Evolutionary conservation across 2,113 vertebrate species (phyloP).

Genomic region (Corythornis vintsioides): DNA sequence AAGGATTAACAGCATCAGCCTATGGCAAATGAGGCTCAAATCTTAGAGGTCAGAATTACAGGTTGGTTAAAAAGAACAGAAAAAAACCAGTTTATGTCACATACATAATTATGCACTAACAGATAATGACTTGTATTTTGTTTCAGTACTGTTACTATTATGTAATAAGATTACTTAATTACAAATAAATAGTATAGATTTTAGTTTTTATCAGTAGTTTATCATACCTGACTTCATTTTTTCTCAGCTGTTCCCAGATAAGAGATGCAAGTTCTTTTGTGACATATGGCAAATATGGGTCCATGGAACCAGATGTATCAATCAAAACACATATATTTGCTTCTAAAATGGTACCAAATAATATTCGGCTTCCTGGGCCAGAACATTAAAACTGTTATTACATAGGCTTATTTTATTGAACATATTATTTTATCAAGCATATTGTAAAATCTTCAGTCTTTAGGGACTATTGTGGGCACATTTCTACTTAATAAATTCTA

Average conservation of each 20-base stretch:
- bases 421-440: neutral
- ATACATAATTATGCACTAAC: neutral
- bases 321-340: slow-evolving; percentile 79
- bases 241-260: slow-evolving; percentile 85
- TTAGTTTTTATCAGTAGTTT: neutral
- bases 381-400: neutral
- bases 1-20: neutral
- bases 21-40: neutral
- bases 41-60: neutral
- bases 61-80: neutral
- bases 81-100: neutral
- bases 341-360: slow-evolving; percentile 82
- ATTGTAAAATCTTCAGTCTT: neutral
- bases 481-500: neutral
- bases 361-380: slow-evolving; percentile 76
- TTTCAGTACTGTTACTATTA: neutral
- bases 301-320: slow-evolving; percentile 84
- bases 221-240: slow-evolving; percentile 72
- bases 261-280: slow-evolving; percentile 76
- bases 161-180: neutral
- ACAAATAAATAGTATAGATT: neutral
- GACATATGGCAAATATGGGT: slow-evolving; percentile 63
- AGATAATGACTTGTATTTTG: neutral
- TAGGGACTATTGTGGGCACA: neutral
- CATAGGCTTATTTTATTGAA: neutral